These are phyloP conservation scores for Tuberolachnus salignus DNA, from an alignment of 2,888 invertebrate genomes.

Conservation along the genomic window DNA sequence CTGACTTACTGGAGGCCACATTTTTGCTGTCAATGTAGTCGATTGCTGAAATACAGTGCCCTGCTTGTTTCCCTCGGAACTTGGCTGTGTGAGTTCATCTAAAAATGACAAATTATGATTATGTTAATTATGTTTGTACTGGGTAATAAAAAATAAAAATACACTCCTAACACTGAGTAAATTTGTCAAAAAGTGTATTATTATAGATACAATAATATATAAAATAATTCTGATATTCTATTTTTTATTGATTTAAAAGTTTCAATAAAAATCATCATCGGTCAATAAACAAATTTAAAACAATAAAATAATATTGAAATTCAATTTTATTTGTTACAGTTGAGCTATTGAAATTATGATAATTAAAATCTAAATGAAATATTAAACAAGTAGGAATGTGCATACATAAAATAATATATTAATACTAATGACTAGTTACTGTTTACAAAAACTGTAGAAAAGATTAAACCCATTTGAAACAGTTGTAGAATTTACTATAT, in stretches of 20 bases:
- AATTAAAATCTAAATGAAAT: too few relatives aligned
- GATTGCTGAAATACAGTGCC: constrained; percentile 64
- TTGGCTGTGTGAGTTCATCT: constrained; percentile 38
- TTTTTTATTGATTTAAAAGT: neutral
- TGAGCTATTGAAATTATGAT: too few relatives aligned
- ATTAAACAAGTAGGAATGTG: too few relatives aligned
- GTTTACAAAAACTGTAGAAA: too few relatives aligned
- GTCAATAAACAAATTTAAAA: too few relatives aligned
- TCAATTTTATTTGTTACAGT: too few relatives aligned
- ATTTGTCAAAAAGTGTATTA: neutral
- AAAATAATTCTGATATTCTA: neutral
- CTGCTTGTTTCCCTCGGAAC: constrained; percentile 12
- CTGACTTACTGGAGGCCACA: constrained; percentile 63
- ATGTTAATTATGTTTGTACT: too few relatives aligned
- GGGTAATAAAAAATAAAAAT: neutral
- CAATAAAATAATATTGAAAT: too few relatives aligned
- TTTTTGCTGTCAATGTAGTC: constrained; percentile 66
- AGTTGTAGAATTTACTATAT: too few relatives aligned
- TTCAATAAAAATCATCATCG: neutral
- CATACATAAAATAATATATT: too few relatives aligned
- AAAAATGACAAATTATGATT: constrained; percentile 11
- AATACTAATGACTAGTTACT: too few relatives aligned
- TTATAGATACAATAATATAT: neutral
- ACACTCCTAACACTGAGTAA: neutral
- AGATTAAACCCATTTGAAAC: too few relatives aligned